phyloP scores from a whole-genome alignment of 2,113 vertebrate species.

The Smithornis capensis region DNA sequence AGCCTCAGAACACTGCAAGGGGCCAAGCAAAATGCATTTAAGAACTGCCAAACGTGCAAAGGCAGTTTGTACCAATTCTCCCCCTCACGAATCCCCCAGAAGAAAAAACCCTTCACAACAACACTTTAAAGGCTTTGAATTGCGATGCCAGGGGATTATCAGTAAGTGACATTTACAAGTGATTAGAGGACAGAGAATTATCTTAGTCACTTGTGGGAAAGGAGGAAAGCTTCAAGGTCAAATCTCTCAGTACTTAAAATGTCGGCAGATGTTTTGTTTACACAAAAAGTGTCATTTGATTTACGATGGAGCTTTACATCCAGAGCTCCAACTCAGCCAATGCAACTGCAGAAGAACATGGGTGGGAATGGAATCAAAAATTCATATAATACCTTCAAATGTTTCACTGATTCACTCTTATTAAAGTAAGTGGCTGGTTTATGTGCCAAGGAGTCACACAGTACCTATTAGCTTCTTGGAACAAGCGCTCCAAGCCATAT shows the following conservation, averaged over 20 bases:
- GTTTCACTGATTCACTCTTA: constrained; percentile 36
- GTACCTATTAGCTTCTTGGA: constrained; percentile 40
- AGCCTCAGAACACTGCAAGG: constrained; percentile 54
- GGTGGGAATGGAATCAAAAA: constrained; percentile 36
- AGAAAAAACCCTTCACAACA: constrained; percentile 42
- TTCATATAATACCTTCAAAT: background rate
- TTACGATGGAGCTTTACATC: constrained; percentile 24
- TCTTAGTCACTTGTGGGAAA: constrained; percentile 65
- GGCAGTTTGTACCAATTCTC: constrained; percentile 37
- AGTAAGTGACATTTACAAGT: constrained; percentile 65
- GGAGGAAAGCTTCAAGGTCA: constrained; percentile 61
- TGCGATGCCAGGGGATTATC: constrained; percentile 43
- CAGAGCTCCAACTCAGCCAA: background rate
- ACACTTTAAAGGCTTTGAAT: constrained; percentile 64
- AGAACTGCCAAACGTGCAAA: constrained; percentile 56
- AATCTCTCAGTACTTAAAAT: constrained; percentile 46
- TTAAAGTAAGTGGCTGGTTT: constrained; percentile 6
- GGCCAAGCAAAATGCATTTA: constrained; percentile 54
- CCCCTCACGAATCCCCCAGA: background rate
- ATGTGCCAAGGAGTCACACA: constrained; percentile 18
- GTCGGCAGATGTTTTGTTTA: constrained; percentile 66
- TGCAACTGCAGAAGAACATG: background rate
- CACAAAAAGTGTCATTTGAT: constrained; percentile 38
- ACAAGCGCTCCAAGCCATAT: background rate
- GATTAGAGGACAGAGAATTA: constrained; percentile 64